Percentiles rank a stretch among this genome's conserved stretches.
These are phyloP conservation scores for Rugalucina vietnamica DNA, from an alignment of 2,888 invertebrate species.

Conservation along the genomic window DNA sequence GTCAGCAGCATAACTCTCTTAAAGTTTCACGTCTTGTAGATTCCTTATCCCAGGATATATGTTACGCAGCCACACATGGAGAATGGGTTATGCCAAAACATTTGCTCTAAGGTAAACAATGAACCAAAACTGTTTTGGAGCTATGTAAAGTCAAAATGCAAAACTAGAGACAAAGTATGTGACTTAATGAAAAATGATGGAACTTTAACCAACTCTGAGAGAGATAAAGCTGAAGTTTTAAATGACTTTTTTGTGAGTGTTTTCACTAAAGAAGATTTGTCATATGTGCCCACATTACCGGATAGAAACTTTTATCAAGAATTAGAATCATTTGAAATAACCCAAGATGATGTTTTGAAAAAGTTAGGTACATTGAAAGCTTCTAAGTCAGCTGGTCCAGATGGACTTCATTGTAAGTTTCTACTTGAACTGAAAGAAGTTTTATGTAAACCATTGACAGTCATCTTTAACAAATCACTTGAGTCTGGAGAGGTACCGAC, in stretches of 20 bases:
- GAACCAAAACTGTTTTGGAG: slow-evolving; percentile 13
- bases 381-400: neutral
- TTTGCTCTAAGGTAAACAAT: neutral
- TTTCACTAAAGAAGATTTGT: neutral
- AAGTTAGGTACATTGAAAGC: neutral
- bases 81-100: slow-evolving; percentile 29
- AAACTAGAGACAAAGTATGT: slow-evolving; percentile 8
- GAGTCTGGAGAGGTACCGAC: neutral
- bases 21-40: slow-evolving; percentile 10
- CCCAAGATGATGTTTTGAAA: neutral
- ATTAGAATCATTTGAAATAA: neutral
- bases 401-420: neutral
- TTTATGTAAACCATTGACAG: neutral
- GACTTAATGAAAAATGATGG: slow-evolving; percentile 9
- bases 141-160: too few relatives aligned
- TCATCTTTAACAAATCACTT: neutral
- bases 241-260: neutral
- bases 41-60: slow-evolving; percentile 24
- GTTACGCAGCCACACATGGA: slow-evolving; percentile 28
- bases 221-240: neutral
- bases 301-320: neutral
- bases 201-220: neutral
- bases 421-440: neutral
- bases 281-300: neutral
- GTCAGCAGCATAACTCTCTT: neutral